Evolutionary conservation across 1,140 invertebrate genomes (phyloP).

Genomic region (Atta colombica): DNA sequence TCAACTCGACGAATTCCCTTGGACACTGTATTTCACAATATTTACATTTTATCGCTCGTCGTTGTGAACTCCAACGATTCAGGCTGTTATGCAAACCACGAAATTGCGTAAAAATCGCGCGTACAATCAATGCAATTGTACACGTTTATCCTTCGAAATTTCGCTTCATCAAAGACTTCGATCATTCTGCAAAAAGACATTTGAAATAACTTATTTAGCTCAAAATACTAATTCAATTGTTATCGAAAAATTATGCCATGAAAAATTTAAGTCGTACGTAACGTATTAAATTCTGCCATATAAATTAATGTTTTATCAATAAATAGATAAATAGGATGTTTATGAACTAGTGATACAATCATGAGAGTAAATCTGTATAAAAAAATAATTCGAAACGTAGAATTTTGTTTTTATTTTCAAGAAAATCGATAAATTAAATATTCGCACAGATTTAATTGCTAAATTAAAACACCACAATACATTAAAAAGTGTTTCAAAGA

Average conservation of each 20-base stretch:
- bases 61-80: constrained; percentile 71
- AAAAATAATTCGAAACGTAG: too few species aligned
- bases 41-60: constrained; percentile 79
- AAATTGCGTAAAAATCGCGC: constrained; percentile 65
- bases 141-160: constrained; percentile 15
- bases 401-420: too few species aligned
- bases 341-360: too few species aligned
- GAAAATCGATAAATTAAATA: too few species aligned
- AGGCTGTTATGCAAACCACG: constrained; percentile 51
- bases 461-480: too few species aligned
- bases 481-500: too few species aligned
- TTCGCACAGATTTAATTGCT: too few species aligned
- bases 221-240: neutral
- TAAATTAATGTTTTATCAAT: neutral
- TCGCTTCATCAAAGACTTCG: constrained; percentile 56
- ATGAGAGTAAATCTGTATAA: too few species aligned
- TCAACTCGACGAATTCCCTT: constrained; percentile 74
- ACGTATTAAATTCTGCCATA: neutral
- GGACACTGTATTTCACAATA: constrained; percentile 76
- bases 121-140: constrained; percentile 62
- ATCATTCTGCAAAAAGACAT: neutral
- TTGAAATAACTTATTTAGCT: constrained; percentile 17
- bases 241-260: neutral
- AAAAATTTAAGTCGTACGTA: neutral
- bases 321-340: neutral